Base-by-base conservation (phyloP, 2,113 vertebrate genomes). In the Xyliphius kryptos region DNA sequence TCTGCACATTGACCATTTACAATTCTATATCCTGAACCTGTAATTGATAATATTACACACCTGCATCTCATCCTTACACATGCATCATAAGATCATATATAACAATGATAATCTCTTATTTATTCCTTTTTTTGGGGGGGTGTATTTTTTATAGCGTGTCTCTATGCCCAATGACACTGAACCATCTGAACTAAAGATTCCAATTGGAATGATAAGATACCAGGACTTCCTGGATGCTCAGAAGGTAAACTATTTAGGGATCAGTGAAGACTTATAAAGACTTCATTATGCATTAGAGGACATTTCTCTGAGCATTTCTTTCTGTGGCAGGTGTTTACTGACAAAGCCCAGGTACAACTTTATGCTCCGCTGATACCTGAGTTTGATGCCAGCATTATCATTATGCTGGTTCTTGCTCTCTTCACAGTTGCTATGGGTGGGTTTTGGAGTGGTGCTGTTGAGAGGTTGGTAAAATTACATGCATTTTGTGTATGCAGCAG, bases 111-210 rank as follows among this genome's bases (percentile, higher is more conserved):
- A 32, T 32, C 26, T 32, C 26, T 1, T 32, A 6, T 32, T 32
- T 32, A 32, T 5, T 32, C 4, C 2, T 6, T 32, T 32, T 32
- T 32, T 32, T n/a, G n/a, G n/a, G n/a, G n/a, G 5, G 37, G 3
- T 41, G 9, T 5, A 4, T 12, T 60, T 67, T 74, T 67, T 78
- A 83, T 73, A 41, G 40, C 9, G 40, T 12, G 1, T 14, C 1
- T 41, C 40, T 41, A 12, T 14, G 40, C 9, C 13, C 2, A 41
- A 14, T 41, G 13, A 41, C 10, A 41, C 10, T 41, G 40, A 41
- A 5, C 40, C 9, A 12, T 41, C 40, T 14, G 13, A 41, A 10
- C 40, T 41, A 9, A 41, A 10, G 10, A 41, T 41, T 41, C 40
- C 40, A 12, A 10, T 41, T 10, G 40, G 10, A 10, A 10, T 41